Evolutionary conservation across 2,888 invertebrate genomes (phyloP), one percentile per base, ranked within the genome.

Genomic region (Stenchaetothrips biformis): DNA sequence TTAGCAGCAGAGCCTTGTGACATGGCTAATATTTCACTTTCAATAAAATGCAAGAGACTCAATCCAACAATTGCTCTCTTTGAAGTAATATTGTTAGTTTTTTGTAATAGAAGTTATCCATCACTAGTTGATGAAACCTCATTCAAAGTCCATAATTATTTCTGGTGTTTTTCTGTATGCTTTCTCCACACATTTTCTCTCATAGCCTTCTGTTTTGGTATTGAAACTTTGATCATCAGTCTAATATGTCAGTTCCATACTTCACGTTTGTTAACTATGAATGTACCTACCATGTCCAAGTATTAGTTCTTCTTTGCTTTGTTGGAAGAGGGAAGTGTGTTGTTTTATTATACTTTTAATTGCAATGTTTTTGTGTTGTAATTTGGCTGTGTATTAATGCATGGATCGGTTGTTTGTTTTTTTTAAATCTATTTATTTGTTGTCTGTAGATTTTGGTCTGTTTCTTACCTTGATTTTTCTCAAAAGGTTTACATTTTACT

Each of bases 361-460:
- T 37, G 37, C 4, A 37, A 37, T 59, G 59, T 18, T 59, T 59
- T 59, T 59, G 59, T 18, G 59, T 18, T 74, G 25, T 74, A 9
- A 74, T 74, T 74, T 74, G 67, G 67, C 67, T 74, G 67, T 74
- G 67, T 74, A 25, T 21, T 21, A 74, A 74, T 74, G 67, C 25
- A 25, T 67, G 21, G 18, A 21, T 67, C 21, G 13, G 67, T n/a
- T 37, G 21, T 21, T 74, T 74, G 25, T 74, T 21, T 21, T 74
- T 11, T 21, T 8, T 62, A 7, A 53, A 16, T 6, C 21, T 21
- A 7, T 67, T 7, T 74, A 59, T 59, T 18, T 16, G 21, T 21
- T 74, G 11, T 53, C 13, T 53, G 25, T 25, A 25, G 0, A 8
- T 74, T 74, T 74, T 74, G 21, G 7, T 11, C 67, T 21, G 9